Conservation (phyloP, 1,140 invertebrate species). For the Lethrus apterus region DNA sequence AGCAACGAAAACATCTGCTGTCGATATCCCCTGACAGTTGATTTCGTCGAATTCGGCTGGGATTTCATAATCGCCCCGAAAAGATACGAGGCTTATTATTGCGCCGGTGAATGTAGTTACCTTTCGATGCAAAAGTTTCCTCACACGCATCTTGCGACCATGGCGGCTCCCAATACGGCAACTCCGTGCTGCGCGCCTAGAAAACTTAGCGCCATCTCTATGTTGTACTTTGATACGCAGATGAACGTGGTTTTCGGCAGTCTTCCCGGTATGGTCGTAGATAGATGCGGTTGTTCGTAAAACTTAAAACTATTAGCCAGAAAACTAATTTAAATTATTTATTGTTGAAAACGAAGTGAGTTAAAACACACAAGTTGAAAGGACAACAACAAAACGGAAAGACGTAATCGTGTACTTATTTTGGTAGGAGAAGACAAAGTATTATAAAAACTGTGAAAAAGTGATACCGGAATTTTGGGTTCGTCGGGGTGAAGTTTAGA, state of each 20-base stretch:
- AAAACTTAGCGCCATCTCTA: constrained; percentile 81
- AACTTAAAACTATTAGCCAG: not conserved
- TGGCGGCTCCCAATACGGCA: constrained; percentile 58
- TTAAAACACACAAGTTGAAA: not conserved
- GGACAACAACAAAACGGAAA: not conserved
- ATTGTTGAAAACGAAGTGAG: not conserved
- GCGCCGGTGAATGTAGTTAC: constrained; percentile 89
- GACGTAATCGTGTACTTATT: not conserved
- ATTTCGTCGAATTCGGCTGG: constrained; percentile 96
- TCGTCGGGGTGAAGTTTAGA: not conserved
- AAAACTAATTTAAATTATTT: not conserved
- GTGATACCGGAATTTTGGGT: not conserved
- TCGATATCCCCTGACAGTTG: constrained; percentile 85
- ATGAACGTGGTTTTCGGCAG: constrained; percentile 82
- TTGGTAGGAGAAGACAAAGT: not conserved
- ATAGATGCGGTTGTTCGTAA: constrained; percentile 87
- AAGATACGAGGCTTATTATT: constrained; percentile 93
- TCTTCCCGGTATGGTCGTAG: constrained; percentile 88
- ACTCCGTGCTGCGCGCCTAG: constrained; percentile 86
- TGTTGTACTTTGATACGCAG: constrained; percentile 88
- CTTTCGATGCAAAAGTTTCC: constrained; percentile 84
- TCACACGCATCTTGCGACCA: constrained; percentile 87
- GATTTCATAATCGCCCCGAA: constrained; percentile 97
- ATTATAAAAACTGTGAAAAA: not conserved
- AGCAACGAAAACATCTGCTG: constrained; percentile 77